Evolutionary conservation across 1,140 invertebrate genomes (phyloP), one percentile per base, ranked within the genome.

Genomic region (Spodoptera frugiperda): DNA sequence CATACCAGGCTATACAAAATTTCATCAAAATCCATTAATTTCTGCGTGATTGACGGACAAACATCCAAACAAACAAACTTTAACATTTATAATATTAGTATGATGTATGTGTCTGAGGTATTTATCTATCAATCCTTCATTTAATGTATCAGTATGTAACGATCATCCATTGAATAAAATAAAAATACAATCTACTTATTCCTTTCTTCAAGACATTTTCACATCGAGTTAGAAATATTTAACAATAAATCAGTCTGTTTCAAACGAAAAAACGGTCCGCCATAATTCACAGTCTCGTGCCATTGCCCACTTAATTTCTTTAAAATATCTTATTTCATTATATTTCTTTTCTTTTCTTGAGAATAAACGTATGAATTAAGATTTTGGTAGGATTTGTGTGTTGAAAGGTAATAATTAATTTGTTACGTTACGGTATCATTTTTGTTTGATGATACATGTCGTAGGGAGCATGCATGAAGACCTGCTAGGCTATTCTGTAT

Each of bases 221-320:
- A 15, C 30, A 33, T 51, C 65, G 12, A 17, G 21, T 44, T 72
- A 54, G 25, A 70, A 70, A 70, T 70, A 71, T 71, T 55, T 71
- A 54, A 71, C 51, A 25, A 44, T 72, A 46, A 72, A 72, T 57
- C 39, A 72, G 17, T 25, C 39, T 21, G 53, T 46, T 46, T 21
- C 33, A 48, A 55, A n/a, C 4, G 53, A 25, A 57, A 74, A 74
- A 48, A 54, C 39, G 61, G 19, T 15, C 70, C 30, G 54, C 57
- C 65, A 55, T 72, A 81, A 81, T 78, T 71, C 59, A 81, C 68
- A 76, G 63, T 67, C 65, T 76, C 77, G 76, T 81, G 72, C 39
- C 21, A n/a, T 55, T 33, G 14, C 44, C 44, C 44, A 51, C 25
- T 57, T 61, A 74, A 75, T 65, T 75, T 75, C 59, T 48, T 61